Conservation (phyloP, 2,888 invertebrate genomes). For the Pachliopta kotzebuea region DNA sequence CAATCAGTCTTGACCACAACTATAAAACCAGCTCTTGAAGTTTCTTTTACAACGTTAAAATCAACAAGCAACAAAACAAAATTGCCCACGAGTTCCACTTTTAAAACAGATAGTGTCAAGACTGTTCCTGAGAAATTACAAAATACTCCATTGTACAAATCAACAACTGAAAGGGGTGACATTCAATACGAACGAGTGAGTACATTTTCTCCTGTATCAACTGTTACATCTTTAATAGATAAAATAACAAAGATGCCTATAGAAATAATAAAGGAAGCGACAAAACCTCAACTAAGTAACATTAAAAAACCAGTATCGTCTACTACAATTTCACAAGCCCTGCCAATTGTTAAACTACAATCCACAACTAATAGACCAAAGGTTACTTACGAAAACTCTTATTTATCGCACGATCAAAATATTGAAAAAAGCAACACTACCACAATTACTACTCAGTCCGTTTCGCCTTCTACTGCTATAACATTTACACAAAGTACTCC, state of each 20-base stretch:
- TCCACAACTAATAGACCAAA: constrained; percentile 26
- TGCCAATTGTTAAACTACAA: constrained; percentile 27
- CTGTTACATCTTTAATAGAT: constrained; percentile 52
- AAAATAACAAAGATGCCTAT: constrained; percentile 45
- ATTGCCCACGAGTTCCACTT: neutral
- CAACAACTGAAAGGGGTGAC: constrained; percentile 46
- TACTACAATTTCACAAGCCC: constrained; percentile 36
- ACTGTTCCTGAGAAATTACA: constrained; percentile 30
- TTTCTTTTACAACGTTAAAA: constrained; percentile 1
- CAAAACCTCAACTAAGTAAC: constrained; percentile 35
- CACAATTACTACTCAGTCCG: constrained; percentile 70
- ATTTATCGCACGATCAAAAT: constrained; percentile 41
- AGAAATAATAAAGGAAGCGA: constrained; percentile 36
- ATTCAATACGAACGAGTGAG: constrained; percentile 54
- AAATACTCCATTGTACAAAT: constrained; percentile 35
- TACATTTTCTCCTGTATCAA: constrained; percentile 60
- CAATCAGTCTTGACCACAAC: neutral
- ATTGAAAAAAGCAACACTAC: constrained; percentile 57
- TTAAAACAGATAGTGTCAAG: constrained; percentile 1
- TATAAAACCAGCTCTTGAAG: neutral
- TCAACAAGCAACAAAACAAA: neutral
- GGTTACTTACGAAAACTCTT: constrained; percentile 34
- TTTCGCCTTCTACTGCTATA: constrained; percentile 62
- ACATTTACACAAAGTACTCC: constrained; percentile 58
- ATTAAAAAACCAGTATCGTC: constrained; percentile 38